Evolutionary conservation across 2,888 invertebrate species (phyloP).

Genomic region (Rambutsinella grinnellia): DNA sequence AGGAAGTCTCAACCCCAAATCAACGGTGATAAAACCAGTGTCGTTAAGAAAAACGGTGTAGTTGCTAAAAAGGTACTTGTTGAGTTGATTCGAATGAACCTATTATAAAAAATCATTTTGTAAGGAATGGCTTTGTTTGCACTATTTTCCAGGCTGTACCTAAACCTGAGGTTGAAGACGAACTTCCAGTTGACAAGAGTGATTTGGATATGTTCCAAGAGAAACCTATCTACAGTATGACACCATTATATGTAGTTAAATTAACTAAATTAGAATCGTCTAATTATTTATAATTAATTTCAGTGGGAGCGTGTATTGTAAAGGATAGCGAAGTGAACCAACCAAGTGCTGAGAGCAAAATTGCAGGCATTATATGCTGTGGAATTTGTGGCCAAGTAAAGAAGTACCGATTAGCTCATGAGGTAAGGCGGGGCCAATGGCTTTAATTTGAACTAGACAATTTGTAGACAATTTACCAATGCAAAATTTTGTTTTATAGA

Average conservation of each 20-base stretch:
- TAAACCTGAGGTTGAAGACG: too few relatives aligned
- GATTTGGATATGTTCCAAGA: not conserved
- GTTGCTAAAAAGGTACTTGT: too few relatives aligned
- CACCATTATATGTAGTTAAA: not conserved
- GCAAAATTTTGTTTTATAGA: conserved; percentile 21
- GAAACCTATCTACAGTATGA: conserved; percentile 30
- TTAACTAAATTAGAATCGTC: not conserved
- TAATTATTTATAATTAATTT: too few relatives aligned
- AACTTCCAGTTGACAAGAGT: conserved; percentile 8
- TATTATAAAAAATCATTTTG: too few relatives aligned
- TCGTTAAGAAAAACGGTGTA: too few relatives aligned
- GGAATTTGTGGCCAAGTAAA: conserved; percentile 43
- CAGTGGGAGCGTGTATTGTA: conserved; percentile 39
- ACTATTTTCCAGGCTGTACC: too few relatives aligned
- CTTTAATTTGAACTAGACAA: too few relatives aligned
- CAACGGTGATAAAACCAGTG: too few relatives aligned
- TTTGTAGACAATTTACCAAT: not conserved
- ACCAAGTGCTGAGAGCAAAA: not conserved
- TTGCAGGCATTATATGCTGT: conserved; percentile 33
- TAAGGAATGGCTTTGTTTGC: too few relatives aligned
- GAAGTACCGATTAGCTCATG: conserved; percentile 19
- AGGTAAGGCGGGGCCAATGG: too few relatives aligned
- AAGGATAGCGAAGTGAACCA: not conserved
- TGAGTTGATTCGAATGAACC: too few relatives aligned
- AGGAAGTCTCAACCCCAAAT: too few relatives aligned